phyloP scores from a whole-genome alignment of 2,113 vertebrate species.

The Archocentrus centrarchus region DNA sequence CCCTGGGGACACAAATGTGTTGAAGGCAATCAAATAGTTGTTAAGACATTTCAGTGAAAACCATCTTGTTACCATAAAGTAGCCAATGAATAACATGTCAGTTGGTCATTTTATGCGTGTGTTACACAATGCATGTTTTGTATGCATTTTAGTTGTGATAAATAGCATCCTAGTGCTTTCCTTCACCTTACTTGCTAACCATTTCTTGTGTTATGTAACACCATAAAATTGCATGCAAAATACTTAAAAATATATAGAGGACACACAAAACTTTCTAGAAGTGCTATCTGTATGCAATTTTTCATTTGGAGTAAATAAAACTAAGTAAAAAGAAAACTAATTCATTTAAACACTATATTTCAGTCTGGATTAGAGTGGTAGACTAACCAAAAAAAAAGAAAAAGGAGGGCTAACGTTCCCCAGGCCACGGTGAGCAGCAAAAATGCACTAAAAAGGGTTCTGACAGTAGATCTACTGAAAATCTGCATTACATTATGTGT shows the following conservation, averaged over 20 bases:
- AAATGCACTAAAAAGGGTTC: no score
- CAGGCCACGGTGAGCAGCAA: not conserved
- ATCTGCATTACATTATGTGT: not conserved
- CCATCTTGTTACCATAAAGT: not conserved
- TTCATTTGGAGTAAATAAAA: not conserved
- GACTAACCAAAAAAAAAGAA: not conserved
- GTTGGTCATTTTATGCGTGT: not conserved
- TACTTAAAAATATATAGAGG: not conserved
- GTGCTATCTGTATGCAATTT: not conserved
- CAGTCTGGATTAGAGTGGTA: not conserved
- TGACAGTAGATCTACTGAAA: not conserved
- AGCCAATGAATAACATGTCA: not conserved
- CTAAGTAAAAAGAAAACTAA: not conserved
- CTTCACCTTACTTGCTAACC: not conserved
- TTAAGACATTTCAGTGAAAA: no score
- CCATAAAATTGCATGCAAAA: not conserved
- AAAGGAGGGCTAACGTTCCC: not conserved
- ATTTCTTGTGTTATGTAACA: no score
- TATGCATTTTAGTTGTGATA: not conserved
- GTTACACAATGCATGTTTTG: not conserved
- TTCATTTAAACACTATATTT: not conserved
- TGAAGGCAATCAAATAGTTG: no score
- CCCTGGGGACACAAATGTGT: no score
- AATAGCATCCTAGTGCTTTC: not conserved
- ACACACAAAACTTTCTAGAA: not conserved